Evolutionary conservation across 2,888 invertebrate species (phyloP).

Genomic region (Isoperla grammatica): DNA sequence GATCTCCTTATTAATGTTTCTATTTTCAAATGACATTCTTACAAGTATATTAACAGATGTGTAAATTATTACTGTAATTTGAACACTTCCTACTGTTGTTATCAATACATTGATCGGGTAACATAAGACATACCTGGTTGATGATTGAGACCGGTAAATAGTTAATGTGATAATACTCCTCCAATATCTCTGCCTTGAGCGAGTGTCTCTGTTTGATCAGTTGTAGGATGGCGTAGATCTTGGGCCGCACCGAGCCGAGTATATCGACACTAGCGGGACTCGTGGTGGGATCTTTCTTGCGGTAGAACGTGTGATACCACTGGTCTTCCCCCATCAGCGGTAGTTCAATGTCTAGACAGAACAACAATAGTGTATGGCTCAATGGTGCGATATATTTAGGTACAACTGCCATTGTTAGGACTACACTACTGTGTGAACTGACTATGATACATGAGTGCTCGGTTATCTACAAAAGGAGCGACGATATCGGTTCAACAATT

Average conservation of each 20-base stretch:
- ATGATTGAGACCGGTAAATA: slow-evolving; percentile 37
- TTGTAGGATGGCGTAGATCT: slow-evolving; percentile 45
- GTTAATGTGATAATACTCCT: slow-evolving; percentile 43
- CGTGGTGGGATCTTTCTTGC: slow-evolving; percentile 35
- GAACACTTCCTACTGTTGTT: too few relatives aligned
- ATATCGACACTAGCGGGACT: slow-evolving; percentile 43
- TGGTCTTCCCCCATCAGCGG: slow-evolving; percentile 45
- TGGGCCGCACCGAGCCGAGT: slow-evolving; percentile 44
- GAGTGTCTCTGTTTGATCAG: slow-evolving; percentile 39
- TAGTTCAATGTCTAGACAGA: slow-evolving; percentile 39
- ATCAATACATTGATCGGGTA: background rate
- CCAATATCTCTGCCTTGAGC: slow-evolving; percentile 39
- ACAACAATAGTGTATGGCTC: background rate
- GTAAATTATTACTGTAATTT: too few relatives aligned
- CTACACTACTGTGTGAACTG: too few relatives aligned
- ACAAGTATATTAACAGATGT: too few relatives aligned
- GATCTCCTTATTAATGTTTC: too few relatives aligned
- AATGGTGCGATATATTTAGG: too few relatives aligned
- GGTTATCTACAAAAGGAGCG: too few relatives aligned
- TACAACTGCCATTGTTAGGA: too few relatives aligned
- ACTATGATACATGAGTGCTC: too few relatives aligned
- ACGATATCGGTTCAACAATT: too few relatives aligned
- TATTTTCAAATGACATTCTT: too few relatives aligned
- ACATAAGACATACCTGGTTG: slow-evolving; percentile 40
- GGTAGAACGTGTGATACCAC: slow-evolving; percentile 38